Evolutionary conservation across 1,140 invertebrate genomes (phyloP), one percentile per base, ranked within the genome.

Genomic region (Elymnias hypermnestra): DNA sequence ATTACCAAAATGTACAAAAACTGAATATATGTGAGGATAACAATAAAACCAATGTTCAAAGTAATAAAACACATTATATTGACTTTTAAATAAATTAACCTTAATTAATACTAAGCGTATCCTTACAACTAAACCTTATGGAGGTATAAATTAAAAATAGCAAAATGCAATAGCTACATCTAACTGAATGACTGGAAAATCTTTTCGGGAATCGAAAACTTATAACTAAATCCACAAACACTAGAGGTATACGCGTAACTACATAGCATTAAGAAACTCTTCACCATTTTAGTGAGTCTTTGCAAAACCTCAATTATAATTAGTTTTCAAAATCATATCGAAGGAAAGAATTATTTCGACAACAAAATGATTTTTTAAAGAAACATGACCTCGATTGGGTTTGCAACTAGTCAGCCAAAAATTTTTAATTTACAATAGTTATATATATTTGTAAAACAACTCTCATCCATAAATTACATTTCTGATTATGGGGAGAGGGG

Each of bases 71-170:
- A 75, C 72, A 71, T 78, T 78, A 79, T 84, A 82, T 82, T 84
- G 81, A 81, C 81, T 84, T 81, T 77, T 81, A 68, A 84, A 84
- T 84, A 84, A 84, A 82, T 84, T 78, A 76, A 81, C 42, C 66
- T 65, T 65, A 69, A 62, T 67, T 69, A 70, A 63, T 65, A 71
- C 72, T 83, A 83, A 81, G 69, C 76, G 74, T 83, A 79, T 67
- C 8, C 69, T 74, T 76, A 83, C 13, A 72, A 49, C 62, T 73
- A 77, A 12, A 54, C 58, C 63, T 72, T 66, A 65, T 45, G 51
- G 54, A 60, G 35, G 46, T 58, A 72, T 69, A 72, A 67, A 71
- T 63, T 63, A 64, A 56, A 57, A 65, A 62, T 70, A 65, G 60
- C 55, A 64, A 74, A 81, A 81, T 77, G 68, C 66, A 70, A 57